A percentile compares a stretch with the other conserved stretches of the same genome.
These are phyloP conservation scores for Gymnosoma rotundatum DNA, from an alignment of 2,888 invertebrate species.

Conservation along the genomic window DNA sequence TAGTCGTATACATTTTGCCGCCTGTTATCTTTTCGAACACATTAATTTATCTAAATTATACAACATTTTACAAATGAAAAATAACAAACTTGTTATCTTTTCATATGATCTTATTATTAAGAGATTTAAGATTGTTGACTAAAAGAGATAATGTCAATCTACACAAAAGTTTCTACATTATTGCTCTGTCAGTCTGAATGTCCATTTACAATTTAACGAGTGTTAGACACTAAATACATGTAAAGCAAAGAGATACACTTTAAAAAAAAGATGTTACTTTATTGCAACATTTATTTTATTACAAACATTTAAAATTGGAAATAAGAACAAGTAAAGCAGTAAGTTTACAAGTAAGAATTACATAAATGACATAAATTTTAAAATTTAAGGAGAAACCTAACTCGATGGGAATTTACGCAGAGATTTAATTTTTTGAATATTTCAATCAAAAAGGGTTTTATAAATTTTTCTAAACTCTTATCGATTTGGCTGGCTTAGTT, in stretches of 20 bases:
- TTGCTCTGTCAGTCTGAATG: slow-evolving; percentile 70
- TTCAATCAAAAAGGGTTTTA: too few species aligned
- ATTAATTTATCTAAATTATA: slow-evolving; percentile 68
- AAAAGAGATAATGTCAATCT: slow-evolving; percentile 70
- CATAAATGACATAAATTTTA: too few species aligned
- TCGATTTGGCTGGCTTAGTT: too few species aligned
- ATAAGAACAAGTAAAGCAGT: too few species aligned
- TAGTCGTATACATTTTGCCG: slow-evolving; percentile 42
- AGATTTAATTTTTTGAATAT: too few species aligned
- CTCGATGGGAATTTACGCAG: too few species aligned
- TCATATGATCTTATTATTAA: slow-evolving; percentile 69
- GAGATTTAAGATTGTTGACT: slow-evolving; percentile 69
- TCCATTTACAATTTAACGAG: slow-evolving; percentile 68
- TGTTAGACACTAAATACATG: slow-evolving; percentile 62
- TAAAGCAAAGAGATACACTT: slow-evolving; percentile 25
- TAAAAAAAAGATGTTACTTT: not conserved
- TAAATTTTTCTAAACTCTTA: too few species aligned
- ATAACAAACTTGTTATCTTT: slow-evolving; percentile 63
- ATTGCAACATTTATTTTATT: too few species aligned
- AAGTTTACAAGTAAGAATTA: too few species aligned
- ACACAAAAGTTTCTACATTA: slow-evolving; percentile 67
- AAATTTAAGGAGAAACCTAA: too few species aligned
- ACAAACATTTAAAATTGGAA: too few species aligned
- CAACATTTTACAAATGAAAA: slow-evolving; percentile 64
- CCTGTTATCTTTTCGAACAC: slow-evolving; percentile 60